Evolutionary conservation across 2,113 vertebrate species (phyloP).

Genomic region (Psittacula cyanocephala): DNA sequence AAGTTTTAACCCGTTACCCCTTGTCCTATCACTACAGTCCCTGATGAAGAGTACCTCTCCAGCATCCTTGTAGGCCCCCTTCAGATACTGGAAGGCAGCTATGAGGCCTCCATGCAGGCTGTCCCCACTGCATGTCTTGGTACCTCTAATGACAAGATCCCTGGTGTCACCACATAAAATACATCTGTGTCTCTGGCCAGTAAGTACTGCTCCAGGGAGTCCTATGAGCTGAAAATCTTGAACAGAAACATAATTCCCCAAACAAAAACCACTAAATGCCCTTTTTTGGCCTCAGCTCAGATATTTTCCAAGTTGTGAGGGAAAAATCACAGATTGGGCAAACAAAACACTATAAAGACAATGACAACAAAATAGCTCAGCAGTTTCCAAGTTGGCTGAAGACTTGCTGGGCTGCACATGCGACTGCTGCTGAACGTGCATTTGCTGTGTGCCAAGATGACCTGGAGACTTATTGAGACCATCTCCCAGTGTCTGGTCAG

Average conservation of each 20-base stretch:
- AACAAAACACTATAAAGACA: not conserved
- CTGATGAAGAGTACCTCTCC: too few relatives aligned
- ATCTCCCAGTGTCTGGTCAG: not conserved
- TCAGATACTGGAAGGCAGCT: not conserved
- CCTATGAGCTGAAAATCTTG: not conserved
- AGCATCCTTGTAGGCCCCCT: not conserved
- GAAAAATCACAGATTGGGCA: not conserved
- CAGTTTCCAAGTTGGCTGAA: not conserved
- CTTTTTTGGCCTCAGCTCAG: not conserved
- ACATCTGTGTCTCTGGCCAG: not conserved
- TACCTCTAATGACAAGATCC: not conserved
- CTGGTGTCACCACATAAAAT: rapidly evolving
- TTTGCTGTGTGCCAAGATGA: not conserved
- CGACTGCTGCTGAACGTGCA: not conserved
- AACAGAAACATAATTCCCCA: not conserved
- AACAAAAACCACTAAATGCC: not conserved
- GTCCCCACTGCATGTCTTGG: rapidly evolving
- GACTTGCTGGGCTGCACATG: not conserved
- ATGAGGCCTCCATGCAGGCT: not conserved
- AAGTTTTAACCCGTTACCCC: too few relatives aligned
- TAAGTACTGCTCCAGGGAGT: not conserved
- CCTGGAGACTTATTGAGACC: not conserved
- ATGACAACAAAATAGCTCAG: not conserved
- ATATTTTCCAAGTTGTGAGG: not conserved
- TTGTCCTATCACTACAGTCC: too few relatives aligned